phyloP scores from a whole-genome alignment of 2,797 vertebrate genomes.

The Paratrypauchen microcephalus region DNA sequence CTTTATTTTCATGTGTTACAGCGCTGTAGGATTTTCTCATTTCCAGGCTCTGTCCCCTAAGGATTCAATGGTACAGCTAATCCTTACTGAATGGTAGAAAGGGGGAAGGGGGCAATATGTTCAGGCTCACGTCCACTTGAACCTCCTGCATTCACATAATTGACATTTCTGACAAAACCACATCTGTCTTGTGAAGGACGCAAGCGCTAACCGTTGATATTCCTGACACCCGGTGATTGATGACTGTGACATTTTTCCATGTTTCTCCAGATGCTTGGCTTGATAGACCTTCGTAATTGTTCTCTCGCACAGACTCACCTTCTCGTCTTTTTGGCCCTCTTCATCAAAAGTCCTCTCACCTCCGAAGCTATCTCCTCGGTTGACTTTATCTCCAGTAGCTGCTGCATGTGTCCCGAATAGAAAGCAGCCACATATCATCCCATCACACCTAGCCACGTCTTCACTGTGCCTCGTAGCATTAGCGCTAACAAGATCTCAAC shows the following conservation, averaged over 20 bases:
- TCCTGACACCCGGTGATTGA: constrained; percentile 38
- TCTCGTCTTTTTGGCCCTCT: constrained; percentile 25
- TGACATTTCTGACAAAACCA: constrained; percentile 20
- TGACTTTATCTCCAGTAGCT: constrained; percentile 33
- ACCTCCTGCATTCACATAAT: constrained; percentile 6
- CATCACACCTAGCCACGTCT: constrained; percentile 45
- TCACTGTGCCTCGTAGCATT: constrained; percentile 60
- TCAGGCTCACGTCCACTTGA: constrained; percentile 17
- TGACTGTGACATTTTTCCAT: constrained; percentile 42
- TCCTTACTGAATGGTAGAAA: constrained; percentile 1
- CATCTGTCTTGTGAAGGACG: constrained; percentile 18
- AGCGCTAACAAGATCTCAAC: constrained; percentile 60
- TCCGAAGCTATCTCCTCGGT: constrained; percentile 35
- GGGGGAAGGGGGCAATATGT: background rate
- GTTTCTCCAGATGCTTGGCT: constrained; percentile 20
- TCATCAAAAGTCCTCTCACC: constrained; percentile 51
- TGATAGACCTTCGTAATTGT: constrained; percentile 46
- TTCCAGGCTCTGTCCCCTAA: background rate
- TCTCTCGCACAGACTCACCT: constrained; percentile 22
- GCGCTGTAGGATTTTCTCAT: constrained; percentile 4
- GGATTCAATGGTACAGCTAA: constrained; percentile 2
- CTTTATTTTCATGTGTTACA: background rate
- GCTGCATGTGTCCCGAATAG: constrained; percentile 44
- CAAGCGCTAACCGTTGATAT: constrained; percentile 4
- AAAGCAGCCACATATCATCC: constrained; percentile 47